These are phyloP conservation scores for Gavia stellata DNA, from an alignment of 2,113 vertebrate species.

Conservation along the genomic window DNA sequence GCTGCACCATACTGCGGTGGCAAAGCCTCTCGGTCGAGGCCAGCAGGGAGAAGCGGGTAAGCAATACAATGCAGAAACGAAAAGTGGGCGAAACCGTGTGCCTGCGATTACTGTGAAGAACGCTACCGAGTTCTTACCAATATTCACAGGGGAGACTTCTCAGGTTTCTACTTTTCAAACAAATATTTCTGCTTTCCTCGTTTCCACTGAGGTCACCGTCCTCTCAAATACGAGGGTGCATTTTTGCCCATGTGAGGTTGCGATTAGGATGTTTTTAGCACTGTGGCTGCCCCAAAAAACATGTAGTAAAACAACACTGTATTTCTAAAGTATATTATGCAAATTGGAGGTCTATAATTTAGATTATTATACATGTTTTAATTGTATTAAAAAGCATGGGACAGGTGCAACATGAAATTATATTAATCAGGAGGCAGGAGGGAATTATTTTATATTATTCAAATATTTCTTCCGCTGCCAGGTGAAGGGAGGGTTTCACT, in stretches of 20 bases:
- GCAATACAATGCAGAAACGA: rapidly evolving
- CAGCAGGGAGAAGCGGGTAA: rapidly evolving
- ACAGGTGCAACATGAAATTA: neutral
- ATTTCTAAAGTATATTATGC: neutral
- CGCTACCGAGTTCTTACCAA: rapidly evolving
- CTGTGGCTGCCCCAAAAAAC: neutral
- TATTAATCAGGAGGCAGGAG: neutral
- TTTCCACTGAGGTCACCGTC: neutral
- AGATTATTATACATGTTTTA: neutral
- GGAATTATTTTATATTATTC: neutral
- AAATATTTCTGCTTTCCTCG: neutral
- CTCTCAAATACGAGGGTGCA: rapidly evolving
- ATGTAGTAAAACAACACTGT: neutral
- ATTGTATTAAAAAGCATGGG: neutral
- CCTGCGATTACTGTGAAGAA: neutral
- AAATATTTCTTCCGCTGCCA: neutral
- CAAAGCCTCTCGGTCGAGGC: rapidly evolving
- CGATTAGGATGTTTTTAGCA: neutral
- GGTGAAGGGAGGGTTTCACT: neutral
- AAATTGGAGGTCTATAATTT: conserved; percentile 7
- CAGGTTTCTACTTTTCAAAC: neutral
- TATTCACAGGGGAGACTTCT: neutral
- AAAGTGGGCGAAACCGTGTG: neutral
- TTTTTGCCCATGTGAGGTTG: rapidly evolving
- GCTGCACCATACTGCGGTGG: rapidly evolving